Evolutionary conservation across 2,113 vertebrate genomes (phyloP).

Genomic region (Carollia perspicillata): DNA sequence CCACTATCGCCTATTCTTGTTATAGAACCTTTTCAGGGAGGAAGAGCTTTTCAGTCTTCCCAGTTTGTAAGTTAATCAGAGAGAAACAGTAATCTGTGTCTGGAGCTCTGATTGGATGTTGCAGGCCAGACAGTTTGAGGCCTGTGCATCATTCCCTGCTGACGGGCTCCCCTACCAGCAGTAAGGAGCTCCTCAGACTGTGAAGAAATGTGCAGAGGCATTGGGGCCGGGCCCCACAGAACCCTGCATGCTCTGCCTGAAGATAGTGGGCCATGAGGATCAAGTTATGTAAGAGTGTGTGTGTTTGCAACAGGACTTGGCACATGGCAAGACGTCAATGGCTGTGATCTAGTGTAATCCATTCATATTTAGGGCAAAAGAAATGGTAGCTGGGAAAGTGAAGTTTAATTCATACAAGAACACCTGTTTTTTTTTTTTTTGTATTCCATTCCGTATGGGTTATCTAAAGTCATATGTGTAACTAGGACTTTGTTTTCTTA

Average conservation of each 20-base stretch:
- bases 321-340: not conserved
- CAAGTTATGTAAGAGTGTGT: not conserved
- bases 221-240: not conserved
- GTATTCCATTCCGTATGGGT: not conserved
- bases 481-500: not conserved
- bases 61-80: not conserved
- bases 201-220: not conserved
- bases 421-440: not conserved
- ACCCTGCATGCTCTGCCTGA: not conserved
- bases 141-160: not conserved
- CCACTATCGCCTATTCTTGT: not conserved
- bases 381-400: not conserved
- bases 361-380: not conserved
- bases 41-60: not conserved
- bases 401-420: conserved; percentile 17
- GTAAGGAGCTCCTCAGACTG: not conserved
- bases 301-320: not conserved
- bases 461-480: not conserved
- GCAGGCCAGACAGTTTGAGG: not conserved
- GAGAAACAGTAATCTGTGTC: not conserved
- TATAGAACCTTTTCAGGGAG: not conserved
- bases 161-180: not conserved
- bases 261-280: not conserved
- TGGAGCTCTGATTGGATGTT: not conserved
- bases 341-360: not conserved